A percentile compares a stretch with the other conserved stretches of the same genome.
These are phyloP conservation scores for Panthera tigris DNA, from an alignment of 2,113 vertebrate species.

Conservation along the genomic window DNA sequence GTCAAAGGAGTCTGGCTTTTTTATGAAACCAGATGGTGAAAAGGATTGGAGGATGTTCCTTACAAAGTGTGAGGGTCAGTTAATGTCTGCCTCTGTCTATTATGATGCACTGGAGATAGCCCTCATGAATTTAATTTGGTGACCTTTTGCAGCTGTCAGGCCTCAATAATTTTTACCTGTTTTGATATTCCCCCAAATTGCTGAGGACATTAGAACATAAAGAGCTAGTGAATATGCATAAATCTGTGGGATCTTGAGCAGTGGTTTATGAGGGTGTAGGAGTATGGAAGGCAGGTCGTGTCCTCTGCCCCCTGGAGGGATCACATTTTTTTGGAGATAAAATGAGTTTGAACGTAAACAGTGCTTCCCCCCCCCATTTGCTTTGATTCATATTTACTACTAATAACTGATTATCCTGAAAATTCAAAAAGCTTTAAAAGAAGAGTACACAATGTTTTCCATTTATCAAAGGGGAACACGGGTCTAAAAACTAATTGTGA, in stretches of 20 bases:
- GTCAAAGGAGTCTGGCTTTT: not conserved
- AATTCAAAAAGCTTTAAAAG: not conserved
- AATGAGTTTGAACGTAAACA: not conserved
- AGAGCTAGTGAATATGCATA: not conserved
- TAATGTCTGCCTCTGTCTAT: not conserved
- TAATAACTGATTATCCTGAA: not conserved
- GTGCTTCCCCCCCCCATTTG: not conserved
- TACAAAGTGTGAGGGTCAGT: not conserved
- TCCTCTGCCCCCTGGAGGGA: not conserved
- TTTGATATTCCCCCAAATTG: constrained; percentile 69
- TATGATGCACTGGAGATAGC: constrained; percentile 43
- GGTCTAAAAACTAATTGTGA: not conserved
- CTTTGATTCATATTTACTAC: not conserved
- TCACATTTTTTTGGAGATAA: not conserved
- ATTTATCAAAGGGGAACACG: not conserved
- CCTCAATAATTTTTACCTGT: constrained; percentile 69
- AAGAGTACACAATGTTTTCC: not conserved
- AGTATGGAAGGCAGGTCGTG: rapidly evolving
- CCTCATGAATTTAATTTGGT: constrained; percentile 67
- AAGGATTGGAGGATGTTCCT: not conserved
- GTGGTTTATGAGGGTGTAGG: not conserved
- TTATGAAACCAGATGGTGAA: constrained; percentile 34
- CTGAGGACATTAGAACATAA: constrained; percentile 39
- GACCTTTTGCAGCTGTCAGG: constrained; percentile 84
- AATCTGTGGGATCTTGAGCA: not conserved